These are phyloP conservation scores for Eulemur albifrons DNA, from an alignment of 2,797 vertebrate species.

Conservation along the genomic window DNA sequence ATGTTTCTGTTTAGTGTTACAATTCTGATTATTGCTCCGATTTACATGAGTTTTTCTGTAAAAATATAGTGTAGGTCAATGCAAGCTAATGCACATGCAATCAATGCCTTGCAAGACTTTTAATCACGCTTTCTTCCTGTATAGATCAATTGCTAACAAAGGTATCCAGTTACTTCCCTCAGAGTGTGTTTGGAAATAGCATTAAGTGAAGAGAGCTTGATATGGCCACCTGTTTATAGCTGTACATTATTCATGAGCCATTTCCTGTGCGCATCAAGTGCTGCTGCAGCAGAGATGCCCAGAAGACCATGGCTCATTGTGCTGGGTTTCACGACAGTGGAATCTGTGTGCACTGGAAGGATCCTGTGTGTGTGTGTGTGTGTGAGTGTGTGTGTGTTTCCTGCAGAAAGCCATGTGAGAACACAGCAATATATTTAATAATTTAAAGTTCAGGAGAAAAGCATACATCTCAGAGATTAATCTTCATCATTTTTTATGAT, in stretches of 20 bases:
- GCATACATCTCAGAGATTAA: background rate
- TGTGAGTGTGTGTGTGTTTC: background rate
- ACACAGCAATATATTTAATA: background rate
- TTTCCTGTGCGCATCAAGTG: background rate
- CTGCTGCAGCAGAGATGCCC: background rate
- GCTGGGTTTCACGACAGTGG: background rate
- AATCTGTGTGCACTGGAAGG: background rate
- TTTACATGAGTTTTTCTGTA: slow-evolving; percentile 13
- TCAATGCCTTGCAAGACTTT: slow-evolving; percentile 56
- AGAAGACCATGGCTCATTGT: background rate
- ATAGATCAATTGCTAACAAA: slow-evolving; percentile 65
- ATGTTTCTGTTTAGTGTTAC: background rate
- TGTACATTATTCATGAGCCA: slow-evolving; percentile 52
- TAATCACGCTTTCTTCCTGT: slow-evolving; percentile 70
- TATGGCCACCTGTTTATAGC: slow-evolving; percentile 67
- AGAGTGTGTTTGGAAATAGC: slow-evolving; percentile 54
- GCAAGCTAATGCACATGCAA: slow-evolving; percentile 62
- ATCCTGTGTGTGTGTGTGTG: background rate
- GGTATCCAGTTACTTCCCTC: slow-evolving; percentile 58
- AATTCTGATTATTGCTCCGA: background rate
- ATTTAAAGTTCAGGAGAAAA: slow-evolving; percentile 16
- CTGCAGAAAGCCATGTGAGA: background rate
- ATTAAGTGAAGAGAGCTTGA: slow-evolving; percentile 53
- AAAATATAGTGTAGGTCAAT: slow-evolving; percentile 15
- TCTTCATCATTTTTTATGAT: background rate